phyloP scores from a whole-genome alignment of 2,113 vertebrate genomes.

The Clinocottus analis region DNA sequence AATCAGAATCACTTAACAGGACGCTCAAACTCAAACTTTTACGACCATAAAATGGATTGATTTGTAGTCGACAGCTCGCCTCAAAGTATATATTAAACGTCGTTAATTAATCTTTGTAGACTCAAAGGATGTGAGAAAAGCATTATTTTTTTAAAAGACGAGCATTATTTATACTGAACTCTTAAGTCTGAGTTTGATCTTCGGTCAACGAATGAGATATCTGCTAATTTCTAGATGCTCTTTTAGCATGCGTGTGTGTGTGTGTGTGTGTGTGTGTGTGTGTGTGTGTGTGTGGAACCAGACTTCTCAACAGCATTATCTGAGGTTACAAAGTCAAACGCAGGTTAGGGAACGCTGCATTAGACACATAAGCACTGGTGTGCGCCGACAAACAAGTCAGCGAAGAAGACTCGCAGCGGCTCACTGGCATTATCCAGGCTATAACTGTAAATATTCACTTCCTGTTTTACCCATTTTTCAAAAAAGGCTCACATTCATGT shows the following conservation, averaged over 20 bases:
- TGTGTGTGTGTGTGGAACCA: not conserved
- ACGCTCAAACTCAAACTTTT: not conserved
- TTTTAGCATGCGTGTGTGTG: not conserved
- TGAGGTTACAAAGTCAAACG: slow-evolving; percentile 1
- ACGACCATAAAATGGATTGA: not conserved
- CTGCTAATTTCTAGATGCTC: slow-evolving; percentile 6
- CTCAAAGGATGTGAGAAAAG: not conserved
- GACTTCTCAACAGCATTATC: slow-evolving; percentile 11
- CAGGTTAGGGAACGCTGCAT: not conserved
- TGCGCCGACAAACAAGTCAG: not conserved
- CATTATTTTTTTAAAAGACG: too few species aligned
- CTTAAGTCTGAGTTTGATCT: slow-evolving; percentile 14
- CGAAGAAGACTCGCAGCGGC: not conserved
- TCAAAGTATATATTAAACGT: not conserved
- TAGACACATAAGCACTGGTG: not conserved
- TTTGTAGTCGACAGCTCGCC: not conserved
- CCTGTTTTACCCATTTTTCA: not conserved
- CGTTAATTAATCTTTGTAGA: not conserved
- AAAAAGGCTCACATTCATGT: too few species aligned
- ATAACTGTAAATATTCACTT: not conserved
- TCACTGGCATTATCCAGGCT: not conserved
- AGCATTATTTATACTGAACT: too few species aligned
- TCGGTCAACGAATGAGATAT: slow-evolving; percentile 39
- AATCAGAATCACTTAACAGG: not conserved
- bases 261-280: not conserved